Conservation (phyloP, 2,888 invertebrate species). For the Lottia gigantea region DNA sequence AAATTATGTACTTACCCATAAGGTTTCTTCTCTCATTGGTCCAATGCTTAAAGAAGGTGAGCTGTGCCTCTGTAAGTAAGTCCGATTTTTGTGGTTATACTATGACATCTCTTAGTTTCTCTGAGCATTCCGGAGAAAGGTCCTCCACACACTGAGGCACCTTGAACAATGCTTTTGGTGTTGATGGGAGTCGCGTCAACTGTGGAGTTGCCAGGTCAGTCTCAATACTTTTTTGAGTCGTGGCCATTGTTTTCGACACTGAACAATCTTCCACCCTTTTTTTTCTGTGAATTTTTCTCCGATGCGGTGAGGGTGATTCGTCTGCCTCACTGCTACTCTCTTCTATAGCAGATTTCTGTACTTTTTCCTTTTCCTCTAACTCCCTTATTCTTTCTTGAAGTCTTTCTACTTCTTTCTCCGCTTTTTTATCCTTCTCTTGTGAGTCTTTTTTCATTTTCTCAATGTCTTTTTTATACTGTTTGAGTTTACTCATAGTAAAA, state of each 20-base stretch:
- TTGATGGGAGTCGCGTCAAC: neutral
- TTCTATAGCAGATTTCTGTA: neutral
- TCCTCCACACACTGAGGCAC: neutral
- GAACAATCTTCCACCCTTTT: too few relatives aligned
- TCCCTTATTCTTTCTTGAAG: neutral
- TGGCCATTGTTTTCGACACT: too few relatives aligned
- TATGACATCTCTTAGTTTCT: neutral
- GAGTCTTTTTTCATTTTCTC: neutral
- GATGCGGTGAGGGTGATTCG: neutral
- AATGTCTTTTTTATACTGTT: neutral
- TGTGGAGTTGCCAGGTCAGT: too few relatives aligned
- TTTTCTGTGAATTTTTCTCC: neutral
- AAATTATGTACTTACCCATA: neutral
- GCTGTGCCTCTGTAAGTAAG: neutral
- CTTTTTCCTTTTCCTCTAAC: too few relatives aligned
- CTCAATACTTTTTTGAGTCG: too few relatives aligned
- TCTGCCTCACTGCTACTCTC: neutral
- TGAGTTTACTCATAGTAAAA: neutral
- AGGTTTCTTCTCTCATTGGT: neutral
- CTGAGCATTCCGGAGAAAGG: neutral
- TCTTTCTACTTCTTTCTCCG: neutral
- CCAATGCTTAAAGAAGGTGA: neutral
- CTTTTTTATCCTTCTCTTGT: neutral
- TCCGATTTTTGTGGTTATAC: neutral
- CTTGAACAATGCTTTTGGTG: neutral